Conservation (phyloP, 2,888 invertebrate species). For the Holacanthella duospinosa region DNA sequence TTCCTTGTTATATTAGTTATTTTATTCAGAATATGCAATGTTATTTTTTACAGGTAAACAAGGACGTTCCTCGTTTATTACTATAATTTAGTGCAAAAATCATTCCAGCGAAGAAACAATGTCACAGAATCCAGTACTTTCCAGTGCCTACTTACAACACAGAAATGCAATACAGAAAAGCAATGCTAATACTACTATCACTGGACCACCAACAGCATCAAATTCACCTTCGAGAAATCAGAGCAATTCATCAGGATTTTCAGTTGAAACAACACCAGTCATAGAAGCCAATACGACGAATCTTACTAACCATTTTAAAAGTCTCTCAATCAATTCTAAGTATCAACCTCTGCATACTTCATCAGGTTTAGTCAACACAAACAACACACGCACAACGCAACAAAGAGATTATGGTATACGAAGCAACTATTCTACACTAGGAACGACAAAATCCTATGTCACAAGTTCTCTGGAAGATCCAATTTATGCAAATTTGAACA, state of each 20-base stretch:
- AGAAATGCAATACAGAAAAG: background rate
- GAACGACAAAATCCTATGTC: no score
- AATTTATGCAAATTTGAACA: background rate
- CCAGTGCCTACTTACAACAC: constrained; percentile 1
- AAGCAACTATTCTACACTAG: background rate
- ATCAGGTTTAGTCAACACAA: no score
- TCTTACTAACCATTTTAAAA: background rate
- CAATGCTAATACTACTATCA: no score
- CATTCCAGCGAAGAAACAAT: no score
- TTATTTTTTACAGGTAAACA: no score
- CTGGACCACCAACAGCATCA: background rate
- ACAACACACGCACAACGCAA: no score
- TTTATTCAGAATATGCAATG: no score
- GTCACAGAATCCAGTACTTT: background rate
- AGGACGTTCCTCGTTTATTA: no score
- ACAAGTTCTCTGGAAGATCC: background rate
- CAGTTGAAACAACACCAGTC: background rate
- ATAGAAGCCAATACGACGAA: background rate
- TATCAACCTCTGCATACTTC: background rate
- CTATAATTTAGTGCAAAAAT: no score
- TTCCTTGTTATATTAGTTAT: no score
- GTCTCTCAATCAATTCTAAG: background rate
- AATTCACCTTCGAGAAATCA: background rate
- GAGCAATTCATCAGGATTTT: background rate
- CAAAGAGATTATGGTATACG: no score